Evolutionary conservation across 2,113 vertebrate genomes (phyloP).

Genomic region (Cyprinodon tularosa): DNA sequence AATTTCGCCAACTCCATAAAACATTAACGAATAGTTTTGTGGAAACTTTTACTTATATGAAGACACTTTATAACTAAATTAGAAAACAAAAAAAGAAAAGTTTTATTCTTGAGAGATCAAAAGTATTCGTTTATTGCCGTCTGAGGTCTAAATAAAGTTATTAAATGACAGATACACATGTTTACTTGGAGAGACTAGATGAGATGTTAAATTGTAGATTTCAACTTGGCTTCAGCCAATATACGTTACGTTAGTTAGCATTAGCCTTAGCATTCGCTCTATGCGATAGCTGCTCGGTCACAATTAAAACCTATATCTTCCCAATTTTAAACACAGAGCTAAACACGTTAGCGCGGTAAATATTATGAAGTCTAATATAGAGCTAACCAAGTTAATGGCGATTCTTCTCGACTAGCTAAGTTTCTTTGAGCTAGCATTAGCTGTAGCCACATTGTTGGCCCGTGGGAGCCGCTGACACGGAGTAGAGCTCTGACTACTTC

Average conservation of each 20-base stretch:
- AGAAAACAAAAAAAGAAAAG: not conserved
- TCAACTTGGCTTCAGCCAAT: constrained; percentile 25
- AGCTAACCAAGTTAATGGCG: not conserved
- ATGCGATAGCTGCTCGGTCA: not conserved
- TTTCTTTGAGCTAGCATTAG: constrained; percentile 63
- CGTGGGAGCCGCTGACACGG: constrained; percentile 19
- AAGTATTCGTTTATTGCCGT: not conserved
- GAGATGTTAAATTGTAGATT: not conserved
- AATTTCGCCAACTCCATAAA: not conserved
- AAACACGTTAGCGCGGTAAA: not conserved
- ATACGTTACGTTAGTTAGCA: constrained; percentile 39
- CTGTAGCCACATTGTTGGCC: constrained; percentile 68
- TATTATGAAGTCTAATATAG: not conserved
- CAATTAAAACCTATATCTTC: not conserved
- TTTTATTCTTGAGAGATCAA: not conserved
- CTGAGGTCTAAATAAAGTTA: not conserved
- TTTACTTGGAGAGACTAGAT: too few relatives aligned
- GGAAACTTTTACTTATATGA: not conserved
- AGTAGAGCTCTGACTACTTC: constrained; percentile 1
- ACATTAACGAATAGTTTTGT: not conserved
- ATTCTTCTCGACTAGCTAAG: constrained; percentile 35
- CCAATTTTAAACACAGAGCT: not conserved
- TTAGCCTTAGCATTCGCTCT: constrained; percentile 24
- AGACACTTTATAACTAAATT: not conserved
- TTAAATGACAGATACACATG: too few relatives aligned